Evolutionary conservation across 2,888 invertebrate species (phyloP).

Genomic region (Pheosia tremula): DNA sequence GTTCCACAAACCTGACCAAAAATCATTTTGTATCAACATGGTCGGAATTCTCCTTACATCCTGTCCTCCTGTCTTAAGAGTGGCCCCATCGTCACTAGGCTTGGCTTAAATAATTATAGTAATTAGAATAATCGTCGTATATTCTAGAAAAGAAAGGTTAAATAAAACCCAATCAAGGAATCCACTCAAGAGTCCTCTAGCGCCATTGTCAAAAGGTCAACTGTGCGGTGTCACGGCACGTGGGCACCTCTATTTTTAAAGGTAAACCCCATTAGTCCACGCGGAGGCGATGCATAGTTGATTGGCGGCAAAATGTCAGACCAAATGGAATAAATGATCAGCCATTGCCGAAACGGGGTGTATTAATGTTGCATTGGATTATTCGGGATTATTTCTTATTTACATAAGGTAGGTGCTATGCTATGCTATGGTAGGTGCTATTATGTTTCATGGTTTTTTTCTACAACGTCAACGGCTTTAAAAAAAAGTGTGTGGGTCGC

Average conservation of each 20-base stretch:
- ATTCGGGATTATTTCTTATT: not conserved
- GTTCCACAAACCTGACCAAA: no score
- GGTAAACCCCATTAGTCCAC: constrained; percentile 38
- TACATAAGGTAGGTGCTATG: not conserved
- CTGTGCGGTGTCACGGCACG: constrained; percentile 1
- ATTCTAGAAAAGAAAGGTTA: not conserved
- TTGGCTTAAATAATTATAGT: no score
- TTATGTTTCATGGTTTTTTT: no score
- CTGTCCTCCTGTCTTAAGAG: no score
- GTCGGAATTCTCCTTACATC: no score
- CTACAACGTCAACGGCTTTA: no score
- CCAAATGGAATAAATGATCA: constrained; percentile 70
- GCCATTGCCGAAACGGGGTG: not conserved
- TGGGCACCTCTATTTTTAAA: constrained; percentile 10
- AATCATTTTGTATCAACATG: no score
- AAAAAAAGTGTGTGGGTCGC: no score
- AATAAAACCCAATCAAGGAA: not conserved
- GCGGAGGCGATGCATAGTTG: constrained; percentile 55
- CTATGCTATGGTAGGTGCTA: no score
- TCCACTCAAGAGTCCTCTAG: constrained; percentile 2
- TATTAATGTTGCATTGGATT: not conserved
- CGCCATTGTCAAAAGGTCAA: constrained; percentile 7
- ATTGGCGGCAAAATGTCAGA: constrained; percentile 63
- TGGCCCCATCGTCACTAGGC: no score
- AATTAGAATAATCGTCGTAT: no score